Conservation (phyloP, 1,140 invertebrate genomes). For the Papilio aristodemus region DNA sequence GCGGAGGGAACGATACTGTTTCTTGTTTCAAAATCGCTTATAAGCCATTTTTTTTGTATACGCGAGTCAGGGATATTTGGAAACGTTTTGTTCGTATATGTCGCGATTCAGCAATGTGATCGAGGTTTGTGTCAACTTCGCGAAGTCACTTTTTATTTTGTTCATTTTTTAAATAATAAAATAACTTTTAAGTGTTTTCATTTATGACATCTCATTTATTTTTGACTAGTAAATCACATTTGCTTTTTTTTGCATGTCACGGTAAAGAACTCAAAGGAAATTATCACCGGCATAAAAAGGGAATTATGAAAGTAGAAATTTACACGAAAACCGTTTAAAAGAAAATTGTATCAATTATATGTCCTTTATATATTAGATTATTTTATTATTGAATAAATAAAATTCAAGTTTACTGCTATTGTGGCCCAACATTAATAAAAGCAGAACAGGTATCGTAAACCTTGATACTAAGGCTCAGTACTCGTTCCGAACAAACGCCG, state of each 20-base stretch:
- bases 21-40: slow-evolving; percentile 13
- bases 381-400: not conserved
- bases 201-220: no score
- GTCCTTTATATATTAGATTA: not conserved
- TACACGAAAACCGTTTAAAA: no score
- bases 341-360: no score
- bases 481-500: not conserved
- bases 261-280: no score
- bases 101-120: not conserved
- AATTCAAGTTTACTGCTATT: not conserved
- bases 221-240: no score
- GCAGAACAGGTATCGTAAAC: slow-evolving; percentile 6
- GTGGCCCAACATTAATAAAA: slow-evolving; percentile 11
- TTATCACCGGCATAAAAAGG: no score
- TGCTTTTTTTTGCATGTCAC: no score
- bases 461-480: not conserved
- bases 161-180: not conserved
- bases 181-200: no score
- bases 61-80: not conserved
- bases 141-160: not conserved
- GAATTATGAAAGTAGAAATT: no score
- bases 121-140: not conserved
- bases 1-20: slow-evolving; percentile 6
- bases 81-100: not conserved
- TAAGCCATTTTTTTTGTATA: slow-evolving; percentile 3